Conservation (phyloP, 2,797 vertebrate genomes). For the Vireo griseus region DNA sequence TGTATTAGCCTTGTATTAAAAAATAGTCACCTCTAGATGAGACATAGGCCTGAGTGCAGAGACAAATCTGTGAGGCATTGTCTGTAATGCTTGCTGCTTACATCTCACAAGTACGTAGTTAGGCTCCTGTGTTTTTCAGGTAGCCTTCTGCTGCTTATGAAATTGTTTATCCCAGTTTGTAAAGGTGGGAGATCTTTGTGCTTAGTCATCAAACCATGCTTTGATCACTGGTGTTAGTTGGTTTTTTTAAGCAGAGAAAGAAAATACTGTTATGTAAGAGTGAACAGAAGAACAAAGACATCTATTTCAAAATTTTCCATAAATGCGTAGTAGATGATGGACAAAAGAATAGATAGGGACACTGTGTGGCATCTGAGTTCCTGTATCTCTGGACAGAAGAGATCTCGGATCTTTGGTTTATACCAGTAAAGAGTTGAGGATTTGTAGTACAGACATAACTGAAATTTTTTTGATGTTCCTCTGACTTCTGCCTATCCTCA, state of each 20-base stretch:
- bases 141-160: not conserved
- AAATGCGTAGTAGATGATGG: not conserved
- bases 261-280: not conserved
- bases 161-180: not conserved
- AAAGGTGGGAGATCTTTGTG: not conserved
- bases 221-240: not conserved
- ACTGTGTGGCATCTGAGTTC: not conserved
- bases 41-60: not conserved
- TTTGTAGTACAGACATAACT: not conserved
- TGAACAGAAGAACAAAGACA: not conserved
- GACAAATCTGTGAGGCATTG: not conserved
- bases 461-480: accelerated
- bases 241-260: not conserved
- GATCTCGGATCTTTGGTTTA: not conserved
- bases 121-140: not conserved
- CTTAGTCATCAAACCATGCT: not conserved
- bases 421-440: not conserved
- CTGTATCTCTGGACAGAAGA: not conserved
- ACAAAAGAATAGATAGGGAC: not conserved
- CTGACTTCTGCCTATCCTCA: not conserved
- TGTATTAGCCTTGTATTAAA: not conserved
- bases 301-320: not conserved
- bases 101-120: not conserved
- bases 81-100: not conserved
- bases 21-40: not conserved